Evolutionary conservation across 2,113 vertebrate genomes (phyloP), one percentile per base, ranked within the genome.

Genomic region (Halichoerus grypus): DNA sequence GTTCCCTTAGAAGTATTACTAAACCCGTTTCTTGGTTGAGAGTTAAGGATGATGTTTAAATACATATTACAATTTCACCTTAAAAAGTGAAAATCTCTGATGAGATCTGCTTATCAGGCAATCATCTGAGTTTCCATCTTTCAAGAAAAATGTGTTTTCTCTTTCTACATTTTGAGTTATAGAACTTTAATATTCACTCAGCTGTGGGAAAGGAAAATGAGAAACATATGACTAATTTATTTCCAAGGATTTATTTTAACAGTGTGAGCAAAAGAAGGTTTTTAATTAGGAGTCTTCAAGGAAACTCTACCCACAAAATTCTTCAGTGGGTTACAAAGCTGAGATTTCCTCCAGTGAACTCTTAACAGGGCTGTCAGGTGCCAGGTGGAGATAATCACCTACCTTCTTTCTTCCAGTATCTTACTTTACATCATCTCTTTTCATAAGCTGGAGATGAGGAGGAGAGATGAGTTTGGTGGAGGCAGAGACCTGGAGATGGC

Each of bases 81-180:
- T 88, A 87, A 86, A 96, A 86, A 79, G 49, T 84, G 74, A 72
- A 59, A 39, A 65, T 97, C 51, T 26, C 51, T 84, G 55, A 16
- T 79, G 74, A 80, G 28, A 86, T 77, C 46, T 71, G 28, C 79
- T 87, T 46, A 79, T 69, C 19, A 77, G 22, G 7, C 36, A 46
- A 63, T 53, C 33, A 76, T 39, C 63, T 87, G 63, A 42, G 28
- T 94, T 57, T 91, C 71, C 39, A 67, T 91, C 71, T 85, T 92
- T 91, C 63, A 71, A 96, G 55, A 65, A 89, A 93, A 96, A 91
- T 61, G 36, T 90, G 53, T 82, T 76, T 94, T 94, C 76, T 97
- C 18, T 95, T 92, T 86, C 24, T 51, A n/a, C 55, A 88, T 94
- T 97, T 94, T 80, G 49, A 96, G 24, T 84, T 90, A 82, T 61